These are phyloP conservation scores for Falco rusticolus DNA, from an alignment of 2,797 vertebrate species.

Conservation along the genomic window DNA sequence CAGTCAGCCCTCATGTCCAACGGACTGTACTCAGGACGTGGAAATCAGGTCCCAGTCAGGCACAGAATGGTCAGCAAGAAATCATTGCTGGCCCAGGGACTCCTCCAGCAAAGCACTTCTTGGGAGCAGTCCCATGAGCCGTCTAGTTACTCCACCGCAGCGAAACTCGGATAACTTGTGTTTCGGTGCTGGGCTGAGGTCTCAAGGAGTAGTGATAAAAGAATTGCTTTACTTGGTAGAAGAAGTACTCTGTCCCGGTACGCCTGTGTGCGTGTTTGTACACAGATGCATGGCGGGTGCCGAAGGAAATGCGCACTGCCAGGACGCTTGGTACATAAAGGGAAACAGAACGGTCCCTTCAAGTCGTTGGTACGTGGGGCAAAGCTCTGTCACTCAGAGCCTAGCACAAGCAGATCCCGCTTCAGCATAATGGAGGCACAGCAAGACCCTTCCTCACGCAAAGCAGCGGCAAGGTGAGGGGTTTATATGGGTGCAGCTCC, in stretches of 20 bases:
- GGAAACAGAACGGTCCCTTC: neutral
- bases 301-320: neutral
- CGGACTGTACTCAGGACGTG: no score
- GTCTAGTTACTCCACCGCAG: neutral
- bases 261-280: neutral
- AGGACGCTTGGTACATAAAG: no score
- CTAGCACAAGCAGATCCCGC: no score
- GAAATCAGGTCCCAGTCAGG: neutral
- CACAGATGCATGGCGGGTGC: no score
- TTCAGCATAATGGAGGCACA: neutral
- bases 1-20: neutral
- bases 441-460: no score
- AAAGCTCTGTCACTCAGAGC: neutral
- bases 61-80: neutral
- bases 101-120: neutral
- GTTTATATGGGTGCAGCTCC: neutral
- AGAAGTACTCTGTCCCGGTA: neutral
- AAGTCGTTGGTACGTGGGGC: neutral
- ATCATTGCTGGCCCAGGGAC: neutral
- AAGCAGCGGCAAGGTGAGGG: neutral
- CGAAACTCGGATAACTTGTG: neutral
- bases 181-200: neutral
- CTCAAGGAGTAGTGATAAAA: neutral
- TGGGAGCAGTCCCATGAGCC: neutral
- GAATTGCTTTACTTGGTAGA: neutral